These are phyloP conservation scores for Molossus molossus DNA, from an alignment of 2,797 vertebrate species.

Conservation along the genomic window DNA sequence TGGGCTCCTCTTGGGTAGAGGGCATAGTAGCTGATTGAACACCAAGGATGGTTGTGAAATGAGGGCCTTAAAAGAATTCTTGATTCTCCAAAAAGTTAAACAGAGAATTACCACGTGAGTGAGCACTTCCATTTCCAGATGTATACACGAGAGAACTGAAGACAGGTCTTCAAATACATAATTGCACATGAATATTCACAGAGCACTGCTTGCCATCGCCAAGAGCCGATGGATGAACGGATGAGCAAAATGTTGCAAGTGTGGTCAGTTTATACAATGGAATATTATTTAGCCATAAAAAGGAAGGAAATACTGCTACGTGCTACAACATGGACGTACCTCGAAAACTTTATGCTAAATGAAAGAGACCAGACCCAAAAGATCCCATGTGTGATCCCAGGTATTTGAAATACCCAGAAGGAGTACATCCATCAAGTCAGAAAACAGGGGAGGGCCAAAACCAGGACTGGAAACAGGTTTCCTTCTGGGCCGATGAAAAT, in stretches of 20 bases:
- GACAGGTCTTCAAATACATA: slow-evolving; percentile 36
- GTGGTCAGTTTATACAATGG: neutral
- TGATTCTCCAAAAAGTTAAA: slow-evolving; percentile 30
- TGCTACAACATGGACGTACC: neutral
- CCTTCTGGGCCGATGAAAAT: neutral
- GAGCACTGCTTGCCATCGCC: neutral
- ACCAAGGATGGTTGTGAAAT: neutral
- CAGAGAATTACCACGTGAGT: neutral
- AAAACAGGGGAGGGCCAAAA: neutral
- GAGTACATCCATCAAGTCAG: neutral
- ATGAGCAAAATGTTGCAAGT: neutral
- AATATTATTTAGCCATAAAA: neutral
- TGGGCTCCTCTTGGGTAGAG: neutral
- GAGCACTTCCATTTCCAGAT: neutral
- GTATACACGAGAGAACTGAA: neutral
- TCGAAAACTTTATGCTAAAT: neutral
- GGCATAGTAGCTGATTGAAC: neutral
- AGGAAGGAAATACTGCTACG: neutral
- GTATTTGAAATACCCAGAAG: neutral
- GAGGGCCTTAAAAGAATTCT: neutral
- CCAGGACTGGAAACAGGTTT: accelerated
- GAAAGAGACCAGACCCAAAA: neutral
- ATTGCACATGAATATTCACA: neutral
- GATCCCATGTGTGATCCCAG: neutral
- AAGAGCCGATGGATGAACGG: accelerated